These are phyloP conservation scores for Daphoenositta chrysoptera DNA, from an alignment of 2,113 vertebrate species.

Conservation along the genomic window DNA sequence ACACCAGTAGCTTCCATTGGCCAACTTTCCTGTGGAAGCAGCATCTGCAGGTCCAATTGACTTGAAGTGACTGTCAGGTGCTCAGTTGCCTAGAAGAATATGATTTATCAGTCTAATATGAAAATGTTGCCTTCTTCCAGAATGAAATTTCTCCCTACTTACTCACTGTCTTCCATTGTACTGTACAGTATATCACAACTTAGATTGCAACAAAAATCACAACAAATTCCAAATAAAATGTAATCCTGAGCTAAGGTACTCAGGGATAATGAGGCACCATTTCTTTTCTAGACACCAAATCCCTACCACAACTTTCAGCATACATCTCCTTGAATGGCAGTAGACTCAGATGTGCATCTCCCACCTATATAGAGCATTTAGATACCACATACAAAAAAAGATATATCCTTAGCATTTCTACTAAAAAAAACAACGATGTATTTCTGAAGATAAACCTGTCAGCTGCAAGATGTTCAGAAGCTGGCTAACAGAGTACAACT, in stretches of 20 bases:
- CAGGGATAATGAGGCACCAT: neutral
- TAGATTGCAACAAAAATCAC: neutral
- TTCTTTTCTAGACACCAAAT: neutral
- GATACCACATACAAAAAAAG: neutral
- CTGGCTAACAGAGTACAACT: neutral
- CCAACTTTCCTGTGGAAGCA: neutral
- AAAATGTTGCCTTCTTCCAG: neutral
- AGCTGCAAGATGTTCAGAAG: neutral
- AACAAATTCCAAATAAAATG: neutral
- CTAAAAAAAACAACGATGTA: accelerated
- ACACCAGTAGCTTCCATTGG: neutral
- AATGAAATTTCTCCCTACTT: neutral
- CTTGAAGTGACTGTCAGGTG: neutral
- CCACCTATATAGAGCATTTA: neutral
- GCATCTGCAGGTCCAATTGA: neutral
- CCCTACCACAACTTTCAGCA: neutral
- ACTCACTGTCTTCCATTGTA: neutral
- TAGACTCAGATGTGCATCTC: neutral
- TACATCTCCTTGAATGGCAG: neutral
- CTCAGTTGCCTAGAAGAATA: neutral
- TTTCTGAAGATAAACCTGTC: neutral
- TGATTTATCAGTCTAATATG: neutral
- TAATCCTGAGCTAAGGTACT: neutral
- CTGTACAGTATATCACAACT: neutral
- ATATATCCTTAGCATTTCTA: neutral